Evolutionary conservation across 2,797 vertebrate genomes (phyloP).

Genomic region (Hemibagrus guttatus): DNA sequence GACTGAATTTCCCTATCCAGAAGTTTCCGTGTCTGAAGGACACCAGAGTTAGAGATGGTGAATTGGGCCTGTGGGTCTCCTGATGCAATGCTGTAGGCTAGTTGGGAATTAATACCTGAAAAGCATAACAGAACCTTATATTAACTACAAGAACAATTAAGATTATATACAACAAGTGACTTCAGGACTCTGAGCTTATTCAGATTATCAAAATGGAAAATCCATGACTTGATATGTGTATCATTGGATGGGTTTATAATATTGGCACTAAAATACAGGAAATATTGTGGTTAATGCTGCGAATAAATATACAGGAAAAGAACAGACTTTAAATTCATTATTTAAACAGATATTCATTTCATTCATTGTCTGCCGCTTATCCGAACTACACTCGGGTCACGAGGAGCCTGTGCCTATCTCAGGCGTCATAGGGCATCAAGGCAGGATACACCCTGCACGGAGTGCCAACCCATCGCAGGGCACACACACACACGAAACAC

Average conservation of each 20-base stretch:
- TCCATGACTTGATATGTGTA: neutral
- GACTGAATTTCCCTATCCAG: conserved; percentile 92
- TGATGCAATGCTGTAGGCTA: conserved; percentile 85
- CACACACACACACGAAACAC: too few species aligned
- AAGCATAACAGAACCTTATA: conserved; percentile 2
- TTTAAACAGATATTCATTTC: neutral
- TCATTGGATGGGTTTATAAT: neutral
- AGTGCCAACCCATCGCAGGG: too few species aligned
- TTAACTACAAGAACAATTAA: neutral
- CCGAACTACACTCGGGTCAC: too few species aligned
- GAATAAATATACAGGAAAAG: neutral
- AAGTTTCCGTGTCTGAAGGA: conserved; percentile 76
- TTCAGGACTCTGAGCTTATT: neutral
- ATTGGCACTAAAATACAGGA: neutral
- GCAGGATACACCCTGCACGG: too few species aligned
- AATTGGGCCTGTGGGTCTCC: conserved; percentile 89
- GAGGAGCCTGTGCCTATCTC: too few species aligned
- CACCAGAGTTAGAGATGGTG: conserved; percentile 73
- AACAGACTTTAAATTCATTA: neutral
- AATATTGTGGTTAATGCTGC: neutral
- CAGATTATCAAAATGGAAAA: neutral
- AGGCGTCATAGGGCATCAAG: too few species aligned
- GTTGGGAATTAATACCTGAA: conserved; percentile 85
- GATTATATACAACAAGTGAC: neutral
- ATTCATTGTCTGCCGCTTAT: too few species aligned